Base-by-base conservation (phyloP, 2,888 invertebrate genomes). In the Drosophila acutilabella region DNA sequence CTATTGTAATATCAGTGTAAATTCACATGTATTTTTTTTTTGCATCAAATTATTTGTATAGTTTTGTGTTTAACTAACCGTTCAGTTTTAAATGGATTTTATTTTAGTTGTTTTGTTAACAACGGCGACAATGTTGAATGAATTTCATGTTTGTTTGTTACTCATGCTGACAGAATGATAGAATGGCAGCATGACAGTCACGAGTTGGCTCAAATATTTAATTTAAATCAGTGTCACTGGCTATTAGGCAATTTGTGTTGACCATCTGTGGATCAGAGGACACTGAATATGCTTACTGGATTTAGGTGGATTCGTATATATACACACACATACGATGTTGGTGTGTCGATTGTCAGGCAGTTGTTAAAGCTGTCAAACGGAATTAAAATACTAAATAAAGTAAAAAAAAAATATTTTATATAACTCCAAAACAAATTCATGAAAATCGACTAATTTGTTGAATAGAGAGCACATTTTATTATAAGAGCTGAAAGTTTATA, bases 141-240 rank as follows among this genome's bases (percentile, higher is more conserved):
- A 47, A 57, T 56, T 56, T 56, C 36, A 36, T 47, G 57, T 47
- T 47, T 57, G 16, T 38, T 47, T 57, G 57, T 13, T 1, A 23
- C 54, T 44, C 86, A 68, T 51, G 52, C 40, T 53, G 44, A 52
- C 44, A 45, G 69, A 52, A 52, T 57, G 61, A 53, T 36, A n/a
- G 47, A 42, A 23, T 64, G 58, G 58, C 58, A 58, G 20, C 14
- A 42, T 57, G 40, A 57, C 51, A 60, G 23, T 18, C 11, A 45
- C 56, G 40, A 64, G 45, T 54, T 36, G 41, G 23, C 50, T 44
- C 81, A 81, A 89, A 89, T 89, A 88, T 85, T 89, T 87, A 87
- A 84, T 84, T 85, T 81, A 82, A 85, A 85, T 85, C 84, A 85
- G 83, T 88, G 84, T 82, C 86, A 82, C 53, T 71, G 68, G 58